Base-by-base conservation (phyloP, 2,797 vertebrate species). In the Ctenopoma kingsleyae region DNA sequence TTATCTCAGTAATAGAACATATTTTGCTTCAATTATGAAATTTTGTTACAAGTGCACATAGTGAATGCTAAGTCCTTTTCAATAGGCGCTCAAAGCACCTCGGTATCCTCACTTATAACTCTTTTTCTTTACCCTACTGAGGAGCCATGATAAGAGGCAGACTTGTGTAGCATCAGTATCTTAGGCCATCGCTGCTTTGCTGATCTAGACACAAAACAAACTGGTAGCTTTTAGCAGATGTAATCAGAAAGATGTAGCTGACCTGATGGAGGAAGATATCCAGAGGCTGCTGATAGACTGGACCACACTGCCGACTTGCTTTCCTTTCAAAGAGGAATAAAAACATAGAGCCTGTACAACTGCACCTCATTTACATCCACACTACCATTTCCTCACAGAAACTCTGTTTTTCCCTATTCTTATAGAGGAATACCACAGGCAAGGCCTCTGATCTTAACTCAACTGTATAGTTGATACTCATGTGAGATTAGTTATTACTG, bases 131-230 rank as follows among this genome's bases (percentile, higher is more conserved):
- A 65, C 23, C 44, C 57, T 5, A 19, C 78, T 44, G 78, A 71
- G 66, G 69, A 85, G 76, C 25, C 47, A 55, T 88, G 86, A 92
- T 92, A 90, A 91, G 86, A 36, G 32, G 70, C 64, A 67, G 65
- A 53, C 69, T 84, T 67, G 60, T 78, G 68, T 80, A 82, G 68
- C 77, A 84, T 87, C 82, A 51, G 60, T 82, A 93, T 94, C 91
- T 83, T 44, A 50, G 67, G 54, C 82, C 80, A 91, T 93, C 83
- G 40, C 74, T 82, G 74, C 74, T 77, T 71, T 82, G 85, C 82
- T 91, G 89, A 91, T 91, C 90, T 77, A 84, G 85, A 91, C 83
- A 79, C 76, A 85, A 88, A 91, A 92, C 88, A 91, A 91, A 90
- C 81, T 73, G 76, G 81, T 86, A 80, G 84, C 89, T 91, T 91